These are phyloP conservation scores for Petrocephalus microphthalmus DNA, from an alignment of 2,113 vertebrate species.

Conservation along the genomic window DNA sequence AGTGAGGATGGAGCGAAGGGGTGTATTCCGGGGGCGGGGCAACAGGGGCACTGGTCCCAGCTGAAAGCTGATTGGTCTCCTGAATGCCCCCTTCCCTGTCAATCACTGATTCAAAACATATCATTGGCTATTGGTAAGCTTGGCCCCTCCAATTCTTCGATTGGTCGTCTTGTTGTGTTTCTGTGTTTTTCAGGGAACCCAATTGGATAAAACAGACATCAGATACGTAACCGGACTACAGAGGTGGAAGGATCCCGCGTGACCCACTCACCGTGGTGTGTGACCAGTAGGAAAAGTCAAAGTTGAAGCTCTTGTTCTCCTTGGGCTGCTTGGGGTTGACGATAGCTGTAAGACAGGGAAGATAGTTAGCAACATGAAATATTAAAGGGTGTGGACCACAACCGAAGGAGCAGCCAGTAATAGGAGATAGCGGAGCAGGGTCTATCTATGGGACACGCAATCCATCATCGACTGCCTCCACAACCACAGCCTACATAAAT, in stretches of 20 bases:
- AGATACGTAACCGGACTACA: background rate
- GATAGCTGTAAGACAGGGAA: conserved; percentile 71
- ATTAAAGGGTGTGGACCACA: background rate
- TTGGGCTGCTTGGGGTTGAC: conserved; percentile 93
- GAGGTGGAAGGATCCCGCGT: background rate
- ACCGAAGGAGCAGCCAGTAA: background rate
- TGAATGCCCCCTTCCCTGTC: no score
- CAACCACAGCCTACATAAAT: background rate
- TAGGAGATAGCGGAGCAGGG: background rate
- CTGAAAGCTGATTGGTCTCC: no score
- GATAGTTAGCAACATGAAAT: background rate
- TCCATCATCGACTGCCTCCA: background rate
- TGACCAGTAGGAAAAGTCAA: conserved; percentile 99
- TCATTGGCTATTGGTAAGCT: no score
- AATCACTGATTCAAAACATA: no score
- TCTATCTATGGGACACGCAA: background rate
- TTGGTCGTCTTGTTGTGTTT: background rate
- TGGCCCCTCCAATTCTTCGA: background rate
- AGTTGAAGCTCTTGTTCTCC: conserved; percentile 98
- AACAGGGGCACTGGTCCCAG: no score
- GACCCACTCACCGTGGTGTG: conserved; percentile 79
- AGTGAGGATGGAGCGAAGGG: no score
- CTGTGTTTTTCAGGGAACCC: background rate
- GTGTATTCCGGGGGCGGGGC: no score
- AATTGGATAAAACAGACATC: background rate